These are phyloP conservation scores for Stigmatopora argus DNA, from an alignment of 2,113 vertebrate genomes.

Conservation along the genomic window DNA sequence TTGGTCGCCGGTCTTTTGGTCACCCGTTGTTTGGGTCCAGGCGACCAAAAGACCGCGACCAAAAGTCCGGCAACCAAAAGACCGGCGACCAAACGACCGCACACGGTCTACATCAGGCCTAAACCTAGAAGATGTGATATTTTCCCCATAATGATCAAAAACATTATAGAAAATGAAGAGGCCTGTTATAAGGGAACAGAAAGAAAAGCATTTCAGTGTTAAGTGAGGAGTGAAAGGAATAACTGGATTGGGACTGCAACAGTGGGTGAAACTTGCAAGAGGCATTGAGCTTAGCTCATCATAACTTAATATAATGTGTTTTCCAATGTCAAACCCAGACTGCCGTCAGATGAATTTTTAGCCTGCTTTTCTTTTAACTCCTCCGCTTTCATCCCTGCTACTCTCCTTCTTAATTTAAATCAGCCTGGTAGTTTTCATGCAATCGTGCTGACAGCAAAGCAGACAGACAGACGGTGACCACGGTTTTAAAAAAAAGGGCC, in stretches of 20 bases:
- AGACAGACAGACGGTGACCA: neutral
- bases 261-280: neutral
- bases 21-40: no score
- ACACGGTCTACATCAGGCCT: neutral
- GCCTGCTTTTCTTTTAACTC: conserved; percentile 2
- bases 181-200: neutral
- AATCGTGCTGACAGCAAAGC: conserved; percentile 1
- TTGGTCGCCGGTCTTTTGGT: no score
- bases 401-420: neutral
- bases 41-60: no score
- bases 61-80: no score
- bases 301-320: neutral
- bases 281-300: neutral
- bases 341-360: neutral
- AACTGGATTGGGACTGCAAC: neutral
- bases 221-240: neutral
- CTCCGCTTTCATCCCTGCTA: neutral
- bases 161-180: neutral
- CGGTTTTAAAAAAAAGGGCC: neutral
- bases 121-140: neutral
- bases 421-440: conserved; percentile 6
- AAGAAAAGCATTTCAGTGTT: neutral
- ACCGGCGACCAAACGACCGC: no score
- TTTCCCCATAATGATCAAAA: neutral
- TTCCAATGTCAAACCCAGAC: conserved; percentile 1